phyloP scores from a whole-genome alignment of 2,113 vertebrate species.

The Plestiodon gilberti region DNA sequence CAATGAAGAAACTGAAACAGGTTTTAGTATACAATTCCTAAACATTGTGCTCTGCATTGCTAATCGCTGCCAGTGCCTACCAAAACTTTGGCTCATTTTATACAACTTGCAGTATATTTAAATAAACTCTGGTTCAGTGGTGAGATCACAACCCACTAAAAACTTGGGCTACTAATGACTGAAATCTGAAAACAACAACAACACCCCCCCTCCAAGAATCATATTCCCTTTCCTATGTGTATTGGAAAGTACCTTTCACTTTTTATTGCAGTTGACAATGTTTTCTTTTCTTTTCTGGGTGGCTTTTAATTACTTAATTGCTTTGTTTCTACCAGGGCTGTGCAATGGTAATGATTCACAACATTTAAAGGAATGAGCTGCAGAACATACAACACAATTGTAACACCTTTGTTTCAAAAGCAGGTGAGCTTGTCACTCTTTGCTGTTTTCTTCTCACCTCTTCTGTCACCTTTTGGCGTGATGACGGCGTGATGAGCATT shows the following conservation, averaged over 20 bases:
- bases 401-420: neutral
- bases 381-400: neutral
- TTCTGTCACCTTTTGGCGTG: neutral
- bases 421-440: neutral
- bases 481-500: neutral
- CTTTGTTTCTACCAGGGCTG: neutral
- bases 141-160: neutral
- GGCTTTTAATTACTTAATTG: neutral
- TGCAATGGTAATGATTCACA: neutral
- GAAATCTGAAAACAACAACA: neutral
- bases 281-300: neutral
- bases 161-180: neutral
- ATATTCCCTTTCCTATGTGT: neutral
- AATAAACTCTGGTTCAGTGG: neutral
- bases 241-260: neutral
- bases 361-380: neutral
- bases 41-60: neutral
- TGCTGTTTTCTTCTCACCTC: constrained; percentile 3
- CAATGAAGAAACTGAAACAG: too few relatives aligned
- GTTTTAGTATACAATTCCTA: too few relatives aligned
- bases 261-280: neutral
- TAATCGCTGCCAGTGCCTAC: neutral
- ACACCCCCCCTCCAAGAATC: too few relatives aligned
- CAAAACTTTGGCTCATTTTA: neutral
- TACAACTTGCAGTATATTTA: neutral